Evolutionary conservation across 2,113 vertebrate species (phyloP).

Genomic region (Eudyptes chrysolophus): DNA sequence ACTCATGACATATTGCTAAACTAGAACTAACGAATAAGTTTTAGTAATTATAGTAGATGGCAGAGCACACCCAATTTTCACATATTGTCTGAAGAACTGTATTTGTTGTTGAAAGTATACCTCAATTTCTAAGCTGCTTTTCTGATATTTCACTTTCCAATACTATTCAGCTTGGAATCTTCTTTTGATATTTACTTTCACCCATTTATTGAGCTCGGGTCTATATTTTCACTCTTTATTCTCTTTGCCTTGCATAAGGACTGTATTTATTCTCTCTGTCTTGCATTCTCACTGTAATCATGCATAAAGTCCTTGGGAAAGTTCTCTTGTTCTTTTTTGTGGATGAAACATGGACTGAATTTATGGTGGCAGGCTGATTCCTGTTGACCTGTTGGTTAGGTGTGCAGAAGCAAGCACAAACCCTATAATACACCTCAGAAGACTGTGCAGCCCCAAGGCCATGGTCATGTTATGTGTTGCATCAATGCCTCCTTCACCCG

Average conservation of each 20-base stretch:
- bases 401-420: not conserved
- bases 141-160: not conserved
- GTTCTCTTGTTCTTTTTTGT: not conserved
- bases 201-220: not conserved
- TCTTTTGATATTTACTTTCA: not conserved
- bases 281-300: not conserved
- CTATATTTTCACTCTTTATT: not conserved
- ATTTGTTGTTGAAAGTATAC: not conserved
- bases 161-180: not conserved
- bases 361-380: not conserved
- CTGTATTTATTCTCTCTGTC: not conserved
- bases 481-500: fast-evolving
- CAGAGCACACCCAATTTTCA: not conserved
- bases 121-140: not conserved
- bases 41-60: constrained; percentile 13
- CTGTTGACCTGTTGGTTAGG: not conserved
- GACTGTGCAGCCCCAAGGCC: not conserved
- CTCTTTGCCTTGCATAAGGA: not conserved
- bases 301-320: not conserved
- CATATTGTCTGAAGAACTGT: not conserved
- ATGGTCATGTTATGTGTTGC: fast-evolving
- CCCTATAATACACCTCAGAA: fast-evolving
- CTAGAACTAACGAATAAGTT: constrained; percentile 16
- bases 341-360: not conserved
- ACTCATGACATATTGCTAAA: constrained; percentile 27